Evolutionary conservation across 2,113 vertebrate species (phyloP).

Genomic region (Hepsetus odoe): DNA sequence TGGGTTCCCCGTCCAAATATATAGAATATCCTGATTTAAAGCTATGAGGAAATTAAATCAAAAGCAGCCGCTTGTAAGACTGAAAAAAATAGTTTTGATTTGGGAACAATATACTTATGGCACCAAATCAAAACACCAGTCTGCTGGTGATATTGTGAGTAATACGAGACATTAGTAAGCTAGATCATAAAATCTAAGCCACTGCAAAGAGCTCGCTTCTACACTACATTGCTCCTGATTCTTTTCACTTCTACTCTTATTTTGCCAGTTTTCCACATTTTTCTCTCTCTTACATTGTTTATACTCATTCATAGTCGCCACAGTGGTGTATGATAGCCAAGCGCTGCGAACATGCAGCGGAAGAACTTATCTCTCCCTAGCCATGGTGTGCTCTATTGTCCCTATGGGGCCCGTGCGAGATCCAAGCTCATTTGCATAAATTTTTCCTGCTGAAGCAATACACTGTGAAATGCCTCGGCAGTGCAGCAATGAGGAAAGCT

Average conservation of each 20-base stretch:
- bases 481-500: neutral
- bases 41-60: too few relatives aligned
- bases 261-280: neutral
- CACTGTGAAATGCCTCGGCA: neutral
- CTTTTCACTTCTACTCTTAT: neutral
- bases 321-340: neutral
- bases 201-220: too few relatives aligned
- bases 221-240: too few relatives aligned
- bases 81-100: too few relatives aligned
- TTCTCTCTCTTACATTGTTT: neutral
- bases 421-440: slow-evolving; percentile 11
- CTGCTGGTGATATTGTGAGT: too few relatives aligned
- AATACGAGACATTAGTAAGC: too few relatives aligned
- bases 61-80: too few relatives aligned
- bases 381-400: neutral
- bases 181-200: too few relatives aligned
- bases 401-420: neutral
- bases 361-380: neutral
- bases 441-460: slow-evolving; percentile 3
- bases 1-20: too few relatives aligned
- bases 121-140: too few relatives aligned
- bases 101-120: too few relatives aligned
- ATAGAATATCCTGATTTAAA: too few relatives aligned
- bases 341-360: neutral
- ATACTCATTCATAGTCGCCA: neutral